Base-by-base conservation (phyloP, 2,797 vertebrate genomes). In the Siniperca scherzeri region DNA sequence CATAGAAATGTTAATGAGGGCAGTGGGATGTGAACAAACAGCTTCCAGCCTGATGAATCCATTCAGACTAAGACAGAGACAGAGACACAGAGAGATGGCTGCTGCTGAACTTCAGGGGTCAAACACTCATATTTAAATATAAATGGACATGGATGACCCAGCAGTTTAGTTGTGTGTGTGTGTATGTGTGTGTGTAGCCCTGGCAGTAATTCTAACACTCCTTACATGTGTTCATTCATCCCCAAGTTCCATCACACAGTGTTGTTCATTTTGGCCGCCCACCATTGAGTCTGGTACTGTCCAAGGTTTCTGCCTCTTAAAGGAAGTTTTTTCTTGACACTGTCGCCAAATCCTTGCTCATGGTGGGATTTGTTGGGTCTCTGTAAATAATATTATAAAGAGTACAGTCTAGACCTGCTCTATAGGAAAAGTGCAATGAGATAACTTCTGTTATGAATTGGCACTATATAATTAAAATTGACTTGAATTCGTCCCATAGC, bases 1-100 rank as follows among this genome's bases (percentile, higher is more conserved):
- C 85, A 82, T 81, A 86, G 86, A 92, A 91, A 92, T 93, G 93
- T 92, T 93, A 94, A 94, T 92, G 92, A 94, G 88, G 87, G 87
- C 85, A 90, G 82, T 85, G 84, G 80, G 83, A 90, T 87, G 89
- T 86, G 90, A 93, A 94, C 88, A 92, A 92, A 90, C 88, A 88
- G 92, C 89, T 92, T 89, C 87, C 80, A 90, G 91, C 87, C 87
- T 92, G 90, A 92, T 93, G 91, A 89, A 91, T 91, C 74, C 83
- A 87, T 92, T 90, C 88, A 91, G 75, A 86, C 85, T 83, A 68
- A 75, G 80, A 77, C 52, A 61, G 56, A 62, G 61, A 68, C 53
- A 36, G 57, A 74, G 59, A 78, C 52, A 60, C 19, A 85, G 65
- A 77, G 80, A 72, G 60, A 60, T 64, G 16, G 33, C 79, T 55